Evolutionary conservation across 2,888 invertebrate genomes (phyloP).

Genomic region (Fragum sueziense): DNA sequence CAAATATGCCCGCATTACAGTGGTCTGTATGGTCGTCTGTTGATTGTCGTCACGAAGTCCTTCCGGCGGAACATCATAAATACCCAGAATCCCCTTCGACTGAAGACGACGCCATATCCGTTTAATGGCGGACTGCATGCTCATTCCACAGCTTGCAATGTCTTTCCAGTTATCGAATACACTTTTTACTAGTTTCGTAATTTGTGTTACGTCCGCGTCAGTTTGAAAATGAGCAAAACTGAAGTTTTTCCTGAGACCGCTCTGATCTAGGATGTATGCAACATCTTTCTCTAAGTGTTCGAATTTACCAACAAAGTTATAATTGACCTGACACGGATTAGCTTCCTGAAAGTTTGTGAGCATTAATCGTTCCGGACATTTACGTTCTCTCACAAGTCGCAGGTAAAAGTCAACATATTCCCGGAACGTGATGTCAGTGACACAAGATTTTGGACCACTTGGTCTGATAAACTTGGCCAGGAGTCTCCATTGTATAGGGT

Average conservation of each 20-base stretch:
- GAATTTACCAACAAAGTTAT: slow-evolving; percentile 11
- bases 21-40: slow-evolving; percentile 10
- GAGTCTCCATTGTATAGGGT: slow-evolving; percentile 14
- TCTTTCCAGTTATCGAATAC: slow-evolving; percentile 6
- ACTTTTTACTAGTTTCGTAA: background rate
- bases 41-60: slow-evolving; percentile 9
- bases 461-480: slow-evolving; percentile 1
- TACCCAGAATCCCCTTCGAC: slow-evolving; percentile 16
- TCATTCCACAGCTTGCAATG: background rate
- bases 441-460: background rate
- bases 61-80: slow-evolving; percentile 15
- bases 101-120: slow-evolving; percentile 13
- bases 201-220: background rate
- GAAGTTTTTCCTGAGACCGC: background rate
- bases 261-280: background rate
- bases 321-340: slow-evolving; percentile 1
- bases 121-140: slow-evolving; percentile 1
- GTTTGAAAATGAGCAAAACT: slow-evolving; percentile 16
- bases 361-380: slow-evolving; percentile 2
- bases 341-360: slow-evolving; percentile 3
- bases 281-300: slow-evolving; percentile 5
- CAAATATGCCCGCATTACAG: background rate
- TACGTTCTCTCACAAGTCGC: background rate
- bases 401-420: slow-evolving; percentile 6
- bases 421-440: slow-evolving; percentile 5